phyloP scores from a whole-genome alignment of 2,113 vertebrate genomes.

The Meles meles region DNA sequence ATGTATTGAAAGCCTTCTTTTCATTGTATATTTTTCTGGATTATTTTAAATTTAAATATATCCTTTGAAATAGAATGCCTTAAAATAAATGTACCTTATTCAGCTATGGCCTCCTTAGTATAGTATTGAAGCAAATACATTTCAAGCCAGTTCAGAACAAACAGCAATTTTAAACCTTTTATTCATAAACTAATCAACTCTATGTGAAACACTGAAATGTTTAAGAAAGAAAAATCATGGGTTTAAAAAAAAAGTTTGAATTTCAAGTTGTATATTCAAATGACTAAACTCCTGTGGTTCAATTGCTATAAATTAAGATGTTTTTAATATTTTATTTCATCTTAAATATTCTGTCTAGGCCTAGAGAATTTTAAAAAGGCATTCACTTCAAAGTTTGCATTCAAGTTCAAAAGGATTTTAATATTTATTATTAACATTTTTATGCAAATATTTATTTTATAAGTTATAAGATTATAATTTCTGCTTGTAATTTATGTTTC shows the following conservation, averaged over 20 bases:
- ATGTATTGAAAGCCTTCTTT: background rate
- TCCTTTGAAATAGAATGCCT: background rate
- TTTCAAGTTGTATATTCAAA: background rate
- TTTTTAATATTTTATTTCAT: conserved; percentile 1
- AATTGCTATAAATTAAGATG: background rate
- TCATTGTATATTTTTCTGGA: background rate
- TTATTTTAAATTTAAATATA: background rate
- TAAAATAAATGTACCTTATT: background rate
- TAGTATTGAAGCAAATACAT: background rate
- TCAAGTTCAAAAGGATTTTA: background rate
- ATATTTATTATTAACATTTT: background rate
- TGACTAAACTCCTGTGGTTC: background rate
- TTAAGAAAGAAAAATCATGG: background rate
- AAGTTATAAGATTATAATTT: background rate
- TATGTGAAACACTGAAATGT: background rate
- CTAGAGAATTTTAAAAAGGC: background rate
- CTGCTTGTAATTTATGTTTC: background rate
- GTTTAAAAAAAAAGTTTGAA: background rate
- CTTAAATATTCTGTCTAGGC: background rate
- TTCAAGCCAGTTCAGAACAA: background rate
- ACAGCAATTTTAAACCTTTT: background rate
- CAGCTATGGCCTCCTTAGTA: background rate
- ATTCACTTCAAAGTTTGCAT: background rate
- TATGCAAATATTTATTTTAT: background rate
- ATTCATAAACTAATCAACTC: background rate